phyloP scores from a whole-genome alignment of 2,888 invertebrate genomes.

The Sicus ferrugineus region DNA sequence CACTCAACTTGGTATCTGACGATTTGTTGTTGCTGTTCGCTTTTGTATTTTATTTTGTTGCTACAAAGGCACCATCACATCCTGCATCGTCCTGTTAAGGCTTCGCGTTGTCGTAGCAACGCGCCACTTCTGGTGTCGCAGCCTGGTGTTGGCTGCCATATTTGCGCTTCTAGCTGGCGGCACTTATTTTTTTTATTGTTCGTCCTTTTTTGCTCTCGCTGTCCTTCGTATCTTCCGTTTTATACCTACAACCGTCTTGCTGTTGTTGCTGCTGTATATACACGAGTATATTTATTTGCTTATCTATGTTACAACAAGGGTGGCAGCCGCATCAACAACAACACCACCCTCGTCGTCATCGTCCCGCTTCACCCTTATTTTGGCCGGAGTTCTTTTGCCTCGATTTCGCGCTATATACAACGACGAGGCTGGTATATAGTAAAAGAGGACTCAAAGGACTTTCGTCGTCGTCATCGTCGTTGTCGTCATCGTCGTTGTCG shows the following conservation, averaged over 20 bases:
- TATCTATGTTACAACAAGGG: slow-evolving; percentile 1
- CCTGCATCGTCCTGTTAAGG: slow-evolving; percentile 39
- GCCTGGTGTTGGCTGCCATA: slow-evolving; percentile 65
- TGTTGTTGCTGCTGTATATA: not conserved
- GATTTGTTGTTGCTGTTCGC: slow-evolving; percentile 6
- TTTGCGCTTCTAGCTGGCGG: slow-evolving; percentile 59
- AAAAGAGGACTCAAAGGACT: not conserved
- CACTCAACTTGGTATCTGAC: not conserved
- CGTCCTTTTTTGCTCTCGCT: not conserved
- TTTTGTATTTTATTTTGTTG: slow-evolving; percentile 1
- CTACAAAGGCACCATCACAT: not conserved
- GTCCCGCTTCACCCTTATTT: slow-evolving; percentile 8
- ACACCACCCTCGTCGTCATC: too few species aligned
- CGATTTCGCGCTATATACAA: slow-evolving; percentile 27
- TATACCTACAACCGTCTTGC: not conserved
- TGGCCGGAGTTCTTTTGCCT: not conserved
- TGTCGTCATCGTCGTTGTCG: too few species aligned
- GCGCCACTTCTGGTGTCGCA: slow-evolving; percentile 56
- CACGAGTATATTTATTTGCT: slow-evolving; percentile 2
- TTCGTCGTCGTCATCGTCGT: too few species aligned
- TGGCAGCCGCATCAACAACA: not conserved
- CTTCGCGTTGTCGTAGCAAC: slow-evolving; percentile 55
- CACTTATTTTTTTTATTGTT: slow-evolving; percentile 15
- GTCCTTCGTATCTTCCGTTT: slow-evolving; percentile 16
- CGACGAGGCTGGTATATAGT: not conserved